A percentile compares a stretch with the other conserved stretches of the same genome.
These are phyloP conservation scores for Rhinoderma darwinii DNA, from an alignment of 2,113 vertebrate genomes.

Conservation along the genomic window DNA sequence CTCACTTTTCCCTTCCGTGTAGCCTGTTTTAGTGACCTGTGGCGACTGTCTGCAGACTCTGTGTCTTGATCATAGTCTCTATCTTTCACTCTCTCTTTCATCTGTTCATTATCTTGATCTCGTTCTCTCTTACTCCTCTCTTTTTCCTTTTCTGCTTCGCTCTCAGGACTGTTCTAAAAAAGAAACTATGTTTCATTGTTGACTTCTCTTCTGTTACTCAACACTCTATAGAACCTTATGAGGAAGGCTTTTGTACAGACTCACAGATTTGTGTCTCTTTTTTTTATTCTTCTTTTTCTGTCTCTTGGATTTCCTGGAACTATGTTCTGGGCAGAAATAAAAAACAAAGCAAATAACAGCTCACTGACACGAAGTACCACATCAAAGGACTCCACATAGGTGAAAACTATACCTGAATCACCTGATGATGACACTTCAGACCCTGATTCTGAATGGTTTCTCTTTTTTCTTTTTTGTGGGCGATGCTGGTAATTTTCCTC, in stretches of 20 bases:
- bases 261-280: slow-evolving; percentile 75
- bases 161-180: slow-evolving; percentile 72
- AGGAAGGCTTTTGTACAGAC: slow-evolving; percentile 37
- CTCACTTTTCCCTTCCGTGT: slow-evolving; percentile 71
- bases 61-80: slow-evolving; percentile 66
- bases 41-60: slow-evolving; percentile 63
- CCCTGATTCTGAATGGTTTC: slow-evolving; percentile 70
- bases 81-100: slow-evolving; percentile 66
- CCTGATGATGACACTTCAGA: slow-evolving; percentile 74
- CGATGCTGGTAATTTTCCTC: slow-evolving; percentile 69
- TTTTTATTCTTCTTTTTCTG: slow-evolving; percentile 79
- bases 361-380: background rate
- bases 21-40: slow-evolving; percentile 68
- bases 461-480: slow-evolving; percentile 69
- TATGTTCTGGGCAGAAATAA: slow-evolving; percentile 66
- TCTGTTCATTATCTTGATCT: slow-evolving; percentile 56
- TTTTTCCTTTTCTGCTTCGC: slow-evolving; percentile 70
- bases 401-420: slow-evolving; percentile 68
- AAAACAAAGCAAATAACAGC: background rate
- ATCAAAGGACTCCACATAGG: background rate
- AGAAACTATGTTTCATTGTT: slow-evolving; percentile 52
- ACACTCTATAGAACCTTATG: background rate
- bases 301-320: slow-evolving; percentile 73
- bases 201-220: background rate
- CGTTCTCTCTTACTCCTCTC: slow-evolving; percentile 61